Base-by-base conservation (phyloP, 1,140 invertebrate species). In the Sminthurinus signatus region DNA sequence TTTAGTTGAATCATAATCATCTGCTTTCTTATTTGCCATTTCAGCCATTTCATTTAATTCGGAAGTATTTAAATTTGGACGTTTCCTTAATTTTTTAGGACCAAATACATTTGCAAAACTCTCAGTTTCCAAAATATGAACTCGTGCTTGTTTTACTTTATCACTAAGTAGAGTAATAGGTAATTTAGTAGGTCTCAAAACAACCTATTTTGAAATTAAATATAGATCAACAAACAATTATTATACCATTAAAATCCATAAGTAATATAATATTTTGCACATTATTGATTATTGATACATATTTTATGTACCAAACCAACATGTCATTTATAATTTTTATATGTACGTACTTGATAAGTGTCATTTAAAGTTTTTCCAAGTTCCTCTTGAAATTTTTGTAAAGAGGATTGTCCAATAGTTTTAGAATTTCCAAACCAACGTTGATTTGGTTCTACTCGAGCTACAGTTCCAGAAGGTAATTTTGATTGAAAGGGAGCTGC, bases 341-440 rank as follows among this genome's bases (percentile, higher is more conserved):
- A 23, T 42, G 39, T 42, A 48, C 15, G 44, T 60, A 70, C 65
- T 77, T 98, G 90, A 76, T 98, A 99, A 0, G 96, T 96, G 80
- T 99, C 93, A 74, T 88, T 93, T 44, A 95, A 82, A 28, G 88
- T 95, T 73, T 91, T 90, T 32, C 91, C 92, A 73, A 99, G 84
- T 21, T 54, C 51, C 12, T 54, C 78, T 80, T 99, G 94, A 76
- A 99, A 99, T 73, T 91, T 94, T 80, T 99, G 96, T 29, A 99
- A 78, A 4, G 93, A 88, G 74, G 85, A 86, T 78, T 99, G 96
- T 0, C 91, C 89, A 71, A 99, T 93, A 0, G 93, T 88, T 65
- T 89, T 80, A 0, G 88, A 88, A 74, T 94, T 93, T 68, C 93
- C 94, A 80, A 99, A 99, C 97, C 97, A 99, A 76, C 91, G 94